phyloP scores from a whole-genome alignment of 2,113 vertebrate species.

The Origma solitaria region DNA sequence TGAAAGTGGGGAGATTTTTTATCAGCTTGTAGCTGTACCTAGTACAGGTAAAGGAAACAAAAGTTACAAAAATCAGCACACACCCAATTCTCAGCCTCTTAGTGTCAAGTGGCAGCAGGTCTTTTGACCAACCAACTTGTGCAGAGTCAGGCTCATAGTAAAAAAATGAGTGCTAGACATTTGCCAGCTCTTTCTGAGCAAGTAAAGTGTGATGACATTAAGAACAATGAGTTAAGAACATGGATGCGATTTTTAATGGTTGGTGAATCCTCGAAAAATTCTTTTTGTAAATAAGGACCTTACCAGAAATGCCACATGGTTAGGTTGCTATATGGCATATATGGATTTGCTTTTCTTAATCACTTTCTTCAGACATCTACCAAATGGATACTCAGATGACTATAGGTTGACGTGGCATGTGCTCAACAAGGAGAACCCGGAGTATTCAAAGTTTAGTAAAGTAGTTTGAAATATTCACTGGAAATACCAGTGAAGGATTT shows the following conservation, averaged over 20 bases:
- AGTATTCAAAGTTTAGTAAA: background rate
- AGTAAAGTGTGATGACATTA: background rate
- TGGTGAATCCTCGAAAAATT: background rate
- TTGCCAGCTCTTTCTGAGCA: background rate
- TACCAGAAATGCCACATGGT: background rate
- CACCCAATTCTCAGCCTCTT: background rate
- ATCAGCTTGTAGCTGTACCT: background rate
- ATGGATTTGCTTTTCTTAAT: background rate
- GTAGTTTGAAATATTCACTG: background rate
- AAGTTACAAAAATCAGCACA: background rate
- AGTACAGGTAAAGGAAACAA: background rate
- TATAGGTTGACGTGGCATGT: background rate
- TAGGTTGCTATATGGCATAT: background rate
- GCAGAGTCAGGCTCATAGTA: background rate
- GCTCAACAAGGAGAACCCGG: background rate
- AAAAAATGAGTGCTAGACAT: background rate
- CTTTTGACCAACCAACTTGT: background rate
- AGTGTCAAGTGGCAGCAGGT: background rate
- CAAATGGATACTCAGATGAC: background rate
- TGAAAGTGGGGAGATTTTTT: background rate
- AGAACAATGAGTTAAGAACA: background rate
- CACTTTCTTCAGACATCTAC: background rate
- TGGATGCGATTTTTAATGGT: background rate
- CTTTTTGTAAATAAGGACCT: background rate
- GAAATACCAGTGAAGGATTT: background rate